A percentile compares a stretch with the other conserved stretches of the same genome.
Evolutionary conservation across 2,888 invertebrate genomes (phyloP).

Genomic region (Phyllotreta cruciferae): DNA sequence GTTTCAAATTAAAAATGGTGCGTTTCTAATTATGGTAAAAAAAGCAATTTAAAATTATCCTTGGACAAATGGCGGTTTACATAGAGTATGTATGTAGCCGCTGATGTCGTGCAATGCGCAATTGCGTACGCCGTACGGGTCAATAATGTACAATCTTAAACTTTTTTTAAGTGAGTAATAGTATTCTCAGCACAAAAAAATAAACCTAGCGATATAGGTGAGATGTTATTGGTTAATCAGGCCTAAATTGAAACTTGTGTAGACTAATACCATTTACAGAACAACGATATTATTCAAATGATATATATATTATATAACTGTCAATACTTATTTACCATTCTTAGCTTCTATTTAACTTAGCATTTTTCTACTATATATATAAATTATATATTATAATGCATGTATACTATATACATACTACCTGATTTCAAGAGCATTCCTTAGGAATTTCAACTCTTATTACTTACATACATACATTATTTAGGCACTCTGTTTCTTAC

Average conservation of each 20-base stretch:
- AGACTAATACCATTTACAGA: constrained; percentile 62
- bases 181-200: constrained; percentile 48
- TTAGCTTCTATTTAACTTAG: constrained; percentile 60
- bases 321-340: constrained; percentile 60
- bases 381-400: constrained; percentile 24
- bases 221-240: constrained; percentile 58
- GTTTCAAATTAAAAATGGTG: background rate
- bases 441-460: constrained; percentile 17
- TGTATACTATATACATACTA: constrained; percentile 30
- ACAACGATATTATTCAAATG: constrained; percentile 62
- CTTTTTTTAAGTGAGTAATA: constrained; percentile 44
- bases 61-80: constrained; percentile 12
- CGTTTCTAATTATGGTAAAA: background rate
- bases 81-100: constrained; percentile 11
- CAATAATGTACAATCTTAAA: constrained; percentile 48
- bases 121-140: constrained; percentile 45
- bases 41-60: constrained; percentile 12
- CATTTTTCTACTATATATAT: constrained; percentile 53
- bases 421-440: constrained; percentile 29
- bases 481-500: too few relatives aligned
- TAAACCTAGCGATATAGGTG: constrained; percentile 54
- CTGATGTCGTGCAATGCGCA: constrained; percentile 38
- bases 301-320: constrained; percentile 60
- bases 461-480: too few relatives aligned
- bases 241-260: constrained; percentile 62